Base-by-base conservation (phyloP, 2,113 vertebrate species). In the Megaceryle maxima region DNA sequence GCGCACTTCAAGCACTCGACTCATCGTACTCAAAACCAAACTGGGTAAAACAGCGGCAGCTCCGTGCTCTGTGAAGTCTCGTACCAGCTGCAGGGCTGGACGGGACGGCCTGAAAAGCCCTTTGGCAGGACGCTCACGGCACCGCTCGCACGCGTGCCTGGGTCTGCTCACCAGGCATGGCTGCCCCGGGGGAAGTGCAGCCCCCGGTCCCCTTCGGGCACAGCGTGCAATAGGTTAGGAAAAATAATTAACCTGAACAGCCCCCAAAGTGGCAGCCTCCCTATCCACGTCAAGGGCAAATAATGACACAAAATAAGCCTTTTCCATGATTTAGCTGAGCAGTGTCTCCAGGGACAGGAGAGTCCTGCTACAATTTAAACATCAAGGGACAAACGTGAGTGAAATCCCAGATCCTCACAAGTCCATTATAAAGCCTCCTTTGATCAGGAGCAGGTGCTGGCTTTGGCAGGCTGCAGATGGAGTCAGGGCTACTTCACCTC, bases 81-180 rank as follows among this genome's bases (percentile, higher is more conserved):
- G 0, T 2, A 15, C 4, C 81, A 53, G 1, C 26, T 90, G 53
- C 56, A 50, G 26, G 83, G 84, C 48, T 28, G 43, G 19, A 24
- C 9, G 16, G 11, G 16, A 10, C 19, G 25, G 11, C 85, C 51
- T 8, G 16, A 9, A 28, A 51, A 55, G 26, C n/a, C 31, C 5
- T 44, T 56, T 7, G 21, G 31, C 63, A 53, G 33, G 37, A 16
- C 1, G 26, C 64, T 41, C 16, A 2, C 6, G 1, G 3, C 41
- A 8, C 46, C 10, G 41, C 28, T 41, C 35, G 29, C 6, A 9
- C 2, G 2, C 1, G 2, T 7, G 44, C 57, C 48, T 35, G 4
- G 44, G 43, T 41, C 4, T n/a, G 13, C 64, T 64, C 74, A 31
- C 41, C 44, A 70, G 43, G 37, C 48, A 2, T 59, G 19, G 69